Evolutionary conservation across 2,797 vertebrate species (phyloP), one percentile per base, ranked within the genome.

Genomic region (Sebastes nivosus): DNA sequence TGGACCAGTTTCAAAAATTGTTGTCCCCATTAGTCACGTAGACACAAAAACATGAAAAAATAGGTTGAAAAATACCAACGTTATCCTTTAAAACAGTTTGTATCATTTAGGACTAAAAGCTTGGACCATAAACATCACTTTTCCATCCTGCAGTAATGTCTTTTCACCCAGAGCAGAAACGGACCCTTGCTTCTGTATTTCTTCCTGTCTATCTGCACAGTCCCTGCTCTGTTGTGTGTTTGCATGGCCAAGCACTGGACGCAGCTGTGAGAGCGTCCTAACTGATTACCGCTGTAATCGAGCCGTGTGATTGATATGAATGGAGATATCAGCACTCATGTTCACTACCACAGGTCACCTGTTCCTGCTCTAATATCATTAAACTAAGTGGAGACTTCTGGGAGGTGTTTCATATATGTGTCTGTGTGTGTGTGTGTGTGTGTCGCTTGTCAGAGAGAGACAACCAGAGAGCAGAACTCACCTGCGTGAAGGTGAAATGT

Each of bases 261-360:
- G 66, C 94, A 94, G 92, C 87, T 95, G 93, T 72, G 60, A 59
- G 18, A 71, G 75, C 63, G n/a, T 87, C 84, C 67, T 30, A 84
- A 76, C 79, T 24, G 85, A 94, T 92, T 93, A 89, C 55, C 4
- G n/a, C 60, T 7, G 5, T 90, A 90, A 92, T 88, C 30, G 80
- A 88, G 82, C 77, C 46, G 58, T 87, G 80, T 69, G 90, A 94
- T 77, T 88, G 91, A 92, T 84, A 84, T 76, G 65, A 80, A 68
- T 36, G 70, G 25, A 80, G 77, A 87, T 84, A 88, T 90, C 78
- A 78, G 75, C 71, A 54, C 24, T 75, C 80, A 27, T 93, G 90
- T 94, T 89, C 58, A 61, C 73, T 8, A 86, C 27, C 82, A 87
- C 75, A 84, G 91, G 90, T 93, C 84, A 83, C 81, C 82, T 90